Evolutionary conservation across 2,888 invertebrate species (phyloP), one percentile per base, ranked within the genome.

Genomic region (Sinopyrophorus schimmeli): DNA sequence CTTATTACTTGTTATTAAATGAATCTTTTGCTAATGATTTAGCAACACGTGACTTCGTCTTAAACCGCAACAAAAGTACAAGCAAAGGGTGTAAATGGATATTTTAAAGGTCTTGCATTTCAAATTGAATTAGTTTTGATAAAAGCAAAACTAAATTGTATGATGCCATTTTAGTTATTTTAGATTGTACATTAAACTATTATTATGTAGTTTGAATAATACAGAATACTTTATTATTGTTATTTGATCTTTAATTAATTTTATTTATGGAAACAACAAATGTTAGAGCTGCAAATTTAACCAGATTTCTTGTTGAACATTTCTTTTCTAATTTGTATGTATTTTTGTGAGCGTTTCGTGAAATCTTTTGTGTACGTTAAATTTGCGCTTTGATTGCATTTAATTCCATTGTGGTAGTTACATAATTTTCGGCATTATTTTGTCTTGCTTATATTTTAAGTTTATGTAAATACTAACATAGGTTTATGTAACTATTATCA

Each of bases 391-490:
- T 44, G 16, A 14, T 35, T 40, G 40, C 41, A 40, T 46, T 47
- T 35, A 35, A 48, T 49, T 49, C 26, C 50, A 49, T 38, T 47
- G 53, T 47, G 28, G 35, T 52, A 58, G 52, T 60, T n/a, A n/a
- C n/a, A n/a, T n/a, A n/a, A n/a, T 49, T 60, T 63, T 67, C 64
- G 65, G 66, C 67, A 68, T 66, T 66, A 60, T 23, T 44, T 50
- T 47, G 35, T 63, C 63, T 63, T 61, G 66, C 67, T 65, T 60
- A 61, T 57, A 58, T 63, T 61, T 61, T 63, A 64, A 62, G 65
- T 62, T 57, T 63, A 66, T 71, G 70, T 71, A 71, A 68, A 71
- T 70, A 71, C 69, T 69, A 70, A 71, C 69, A 63, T 68, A 67
- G 67, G 57, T 57, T 61, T 64, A 63, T 61, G 51, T 56, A 58